A percentile compares a stretch with the other conserved stretches of the same genome.
These are phyloP conservation scores for Delichon dasypus DNA, from an alignment of 2,797 vertebrate genomes.

Conservation along the genomic window DNA sequence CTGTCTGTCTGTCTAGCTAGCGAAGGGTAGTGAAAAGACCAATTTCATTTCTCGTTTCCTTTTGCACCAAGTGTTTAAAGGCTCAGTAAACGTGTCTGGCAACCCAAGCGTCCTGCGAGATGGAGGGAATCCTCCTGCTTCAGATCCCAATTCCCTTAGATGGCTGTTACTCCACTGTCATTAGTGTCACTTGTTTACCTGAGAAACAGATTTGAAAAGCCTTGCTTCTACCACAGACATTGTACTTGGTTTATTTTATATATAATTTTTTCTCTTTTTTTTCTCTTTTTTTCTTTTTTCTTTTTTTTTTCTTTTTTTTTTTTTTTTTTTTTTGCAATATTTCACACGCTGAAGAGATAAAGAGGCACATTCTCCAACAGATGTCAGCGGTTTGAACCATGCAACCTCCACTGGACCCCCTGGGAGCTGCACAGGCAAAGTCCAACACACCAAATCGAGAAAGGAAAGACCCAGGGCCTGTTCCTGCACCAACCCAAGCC, in stretches of 20 bases:
- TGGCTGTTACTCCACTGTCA: conserved; percentile 71
- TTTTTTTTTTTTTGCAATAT: conserved; percentile 29
- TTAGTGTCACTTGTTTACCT: conserved; percentile 72
- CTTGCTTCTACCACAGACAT: conserved; percentile 67
- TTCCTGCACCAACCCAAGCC: conserved; percentile 19
- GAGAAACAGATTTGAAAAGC: conserved; percentile 75
- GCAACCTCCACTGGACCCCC: background rate
- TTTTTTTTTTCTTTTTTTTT: background rate
- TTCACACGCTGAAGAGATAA: conserved; percentile 42
- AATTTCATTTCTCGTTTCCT: conserved; percentile 30
- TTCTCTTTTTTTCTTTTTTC: background rate
- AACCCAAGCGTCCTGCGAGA: conserved; percentile 45
- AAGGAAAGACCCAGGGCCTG: conserved; percentile 13
- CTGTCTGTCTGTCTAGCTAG: conserved; percentile 56
- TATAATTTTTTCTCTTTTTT: background rate
- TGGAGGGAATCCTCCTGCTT: conserved; percentile 43
- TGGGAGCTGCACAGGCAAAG: conserved; percentile 48
- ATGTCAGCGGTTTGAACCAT: background rate
- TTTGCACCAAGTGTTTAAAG: conserved; percentile 62
- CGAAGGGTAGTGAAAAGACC: conserved; percentile 56
- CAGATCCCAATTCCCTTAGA: conserved; percentile 61
- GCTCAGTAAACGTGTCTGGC: conserved; percentile 60
- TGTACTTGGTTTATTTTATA: conserved; percentile 32
- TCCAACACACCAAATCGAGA: conserved; percentile 25
- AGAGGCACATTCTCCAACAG: conserved; percentile 53